These are phyloP conservation scores for Acanthornis magna DNA, from an alignment of 2,797 vertebrate species.

Conservation along the genomic window DNA sequence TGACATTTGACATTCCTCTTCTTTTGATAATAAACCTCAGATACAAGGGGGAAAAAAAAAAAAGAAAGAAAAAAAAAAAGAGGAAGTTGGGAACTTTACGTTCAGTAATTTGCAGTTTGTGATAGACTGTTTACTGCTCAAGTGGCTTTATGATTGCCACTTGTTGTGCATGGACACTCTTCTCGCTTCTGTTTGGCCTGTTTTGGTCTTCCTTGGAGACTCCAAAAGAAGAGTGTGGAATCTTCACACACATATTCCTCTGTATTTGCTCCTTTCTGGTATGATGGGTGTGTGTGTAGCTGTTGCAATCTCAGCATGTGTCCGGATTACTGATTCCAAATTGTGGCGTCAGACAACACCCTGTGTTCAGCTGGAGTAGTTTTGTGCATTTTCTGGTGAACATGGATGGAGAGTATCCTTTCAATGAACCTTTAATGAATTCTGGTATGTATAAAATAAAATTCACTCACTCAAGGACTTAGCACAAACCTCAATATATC, in stretches of 20 bases:
- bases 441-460: not conserved
- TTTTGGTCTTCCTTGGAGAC: not conserved
- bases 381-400: not conserved
- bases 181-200: not conserved
- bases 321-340: not conserved
- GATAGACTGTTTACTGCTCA: not conserved
- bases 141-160: not conserved
- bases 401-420: not conserved
- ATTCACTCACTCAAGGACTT: not conserved
- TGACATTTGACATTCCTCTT: not conserved
- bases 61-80: not conserved
- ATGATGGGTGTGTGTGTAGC: not conserved
- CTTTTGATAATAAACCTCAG: not conserved
- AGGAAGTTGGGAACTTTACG: not conserved
- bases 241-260: rapidly evolving
- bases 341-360: not conserved
- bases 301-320: not conserved
- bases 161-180: not conserved
- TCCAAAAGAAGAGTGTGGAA: not conserved
- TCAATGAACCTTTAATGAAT: not conserved
- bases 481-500: not conserved
- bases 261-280: not conserved
- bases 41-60: not conserved
- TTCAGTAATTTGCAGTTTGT: not conserved
- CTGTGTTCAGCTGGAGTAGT: not conserved